phyloP scores from a whole-genome alignment of 2,113 vertebrate species.

The Pterocles orientalis region DNA sequence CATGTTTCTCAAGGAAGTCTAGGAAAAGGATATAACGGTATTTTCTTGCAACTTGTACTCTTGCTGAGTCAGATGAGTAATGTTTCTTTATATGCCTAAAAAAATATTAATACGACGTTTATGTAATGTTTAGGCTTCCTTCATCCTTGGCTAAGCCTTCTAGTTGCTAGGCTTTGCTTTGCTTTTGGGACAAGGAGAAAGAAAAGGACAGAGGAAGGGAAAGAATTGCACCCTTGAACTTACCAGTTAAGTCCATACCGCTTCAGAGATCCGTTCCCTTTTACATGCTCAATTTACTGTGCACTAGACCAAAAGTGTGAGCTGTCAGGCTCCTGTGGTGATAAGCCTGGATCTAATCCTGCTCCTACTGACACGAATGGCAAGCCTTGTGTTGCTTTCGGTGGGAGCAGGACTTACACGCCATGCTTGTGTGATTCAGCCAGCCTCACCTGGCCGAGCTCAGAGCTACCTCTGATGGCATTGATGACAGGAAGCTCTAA shows the following conservation, averaged over 20 bases:
- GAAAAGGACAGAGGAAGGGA: not conserved
- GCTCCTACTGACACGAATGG: not conserved
- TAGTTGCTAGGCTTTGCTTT: not conserved
- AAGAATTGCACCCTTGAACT: not conserved
- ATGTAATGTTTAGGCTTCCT: not conserved
- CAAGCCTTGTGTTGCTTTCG: not conserved
- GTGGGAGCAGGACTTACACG: not conserved
- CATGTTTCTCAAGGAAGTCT: not conserved
- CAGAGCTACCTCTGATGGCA: not conserved
- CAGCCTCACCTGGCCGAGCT: not conserved
- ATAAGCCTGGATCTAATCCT: not conserved
- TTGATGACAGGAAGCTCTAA: not conserved
- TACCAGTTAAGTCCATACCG: not conserved
- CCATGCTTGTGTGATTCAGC: not conserved
- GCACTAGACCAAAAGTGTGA: not conserved
- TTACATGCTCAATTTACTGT: conserved; percentile 1
- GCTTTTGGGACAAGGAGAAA: not conserved
- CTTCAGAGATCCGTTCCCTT: not conserved
- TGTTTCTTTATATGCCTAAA: not conserved
- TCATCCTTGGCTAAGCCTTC: not conserved
- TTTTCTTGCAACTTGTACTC: not conserved
- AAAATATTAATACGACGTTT: not conserved
- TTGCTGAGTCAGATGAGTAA: not conserved
- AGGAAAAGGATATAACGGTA: not conserved
- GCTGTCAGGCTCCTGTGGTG: not conserved